Percentiles rank a stretch among this genome's conserved stretches.
phyloP scores from a whole-genome alignment of 2,888 invertebrate genomes.

The Drosophila neotestacea region DNA sequence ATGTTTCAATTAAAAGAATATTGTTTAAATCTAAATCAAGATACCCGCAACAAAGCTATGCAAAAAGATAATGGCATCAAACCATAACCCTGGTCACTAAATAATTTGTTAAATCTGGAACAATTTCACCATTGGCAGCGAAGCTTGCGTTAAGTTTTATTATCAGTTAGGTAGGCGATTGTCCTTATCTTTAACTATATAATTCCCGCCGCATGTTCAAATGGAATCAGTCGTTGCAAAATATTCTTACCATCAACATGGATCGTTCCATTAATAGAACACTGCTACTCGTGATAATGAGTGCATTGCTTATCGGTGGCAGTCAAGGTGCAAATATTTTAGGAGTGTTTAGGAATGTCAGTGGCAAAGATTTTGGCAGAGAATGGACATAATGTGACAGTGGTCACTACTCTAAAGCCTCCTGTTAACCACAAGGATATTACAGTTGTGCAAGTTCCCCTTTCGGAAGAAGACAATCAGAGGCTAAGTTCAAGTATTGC shows the following conservation, averaged over 20 bases:
- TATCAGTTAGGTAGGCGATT: slow-evolving; percentile 20
- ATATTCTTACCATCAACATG: slow-evolving; percentile 13
- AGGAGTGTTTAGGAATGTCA: slow-evolving; percentile 81
- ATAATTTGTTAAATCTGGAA: background rate
- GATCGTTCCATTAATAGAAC: background rate
- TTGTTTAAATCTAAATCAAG: background rate
- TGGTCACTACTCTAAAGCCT: slow-evolving; percentile 72
- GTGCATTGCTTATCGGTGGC: slow-evolving; percentile 22
- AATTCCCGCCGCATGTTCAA: background rate
- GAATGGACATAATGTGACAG: slow-evolving; percentile 83
- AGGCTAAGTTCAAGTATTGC: slow-evolving; percentile 37
- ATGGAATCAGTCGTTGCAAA: slow-evolving; percentile 4
- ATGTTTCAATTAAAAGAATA: background rate
- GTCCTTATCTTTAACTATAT: slow-evolving; percentile 22
- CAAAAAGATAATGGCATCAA: background rate
- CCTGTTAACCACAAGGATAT: slow-evolving; percentile 63
- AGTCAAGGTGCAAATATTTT: slow-evolving; percentile 74
- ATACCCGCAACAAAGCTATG: background rate
- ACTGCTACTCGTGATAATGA: slow-evolving; percentile 13
- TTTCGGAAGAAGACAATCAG: slow-evolving; percentile 48
- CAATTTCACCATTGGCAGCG: slow-evolving; percentile 24
- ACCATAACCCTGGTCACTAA: slow-evolving; percentile 26
- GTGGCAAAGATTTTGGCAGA: slow-evolving; percentile 74
- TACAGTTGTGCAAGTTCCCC: slow-evolving; percentile 58
- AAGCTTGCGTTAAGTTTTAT: background rate